Base-by-base conservation (phyloP, 2,888 invertebrate species). In the Leucophenga maculata region DNA sequence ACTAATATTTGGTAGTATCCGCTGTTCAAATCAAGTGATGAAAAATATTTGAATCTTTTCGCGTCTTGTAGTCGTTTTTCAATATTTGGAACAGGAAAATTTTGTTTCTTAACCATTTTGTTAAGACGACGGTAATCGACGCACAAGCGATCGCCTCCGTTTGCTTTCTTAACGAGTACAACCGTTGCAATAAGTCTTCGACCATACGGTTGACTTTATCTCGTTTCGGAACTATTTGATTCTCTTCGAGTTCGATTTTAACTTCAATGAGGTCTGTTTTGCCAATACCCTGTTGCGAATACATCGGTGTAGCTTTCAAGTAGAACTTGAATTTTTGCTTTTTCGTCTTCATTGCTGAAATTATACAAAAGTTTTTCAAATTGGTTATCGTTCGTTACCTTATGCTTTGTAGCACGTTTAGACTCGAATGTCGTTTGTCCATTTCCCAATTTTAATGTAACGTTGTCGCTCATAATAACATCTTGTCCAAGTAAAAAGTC, bases 31-130 rank as follows among this genome's bases (percentile, higher is more conserved):
- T 72, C 74, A 14, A 62, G 31, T 18, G 66, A 55, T 44, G 73
- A 52, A 39, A 73, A 71, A 55, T 59, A 73, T 16, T 39, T 66
- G 64, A 62, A 69, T 55, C 46, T 65, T 16, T 64, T 65, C 20
- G 60, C 68, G 14, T 65, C 68, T 52, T 71, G 69, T 16, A 73
- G 65, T n/a, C 62, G 65, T 64, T 72, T 70, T 18, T 72, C 66
- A 3, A 75, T 75, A 52, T 74, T 74, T 0, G 72, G 74, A 22
- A 71, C 67, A 14, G 75, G 73, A 60, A 65, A 72, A 3, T 69
- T 62, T 57, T 74, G 62, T 59, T 70, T 75, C 3, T 16, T 44
- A 44, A 68, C 69, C 1, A 60, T 46, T 9, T 39, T 59, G 16
- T 59, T 59, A n/a, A 39, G n/a, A 16, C 59, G 39, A 14, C 39